phyloP scores from a whole-genome alignment of 2,113 vertebrate genomes.

The Erinaceus europaeus region DNA sequence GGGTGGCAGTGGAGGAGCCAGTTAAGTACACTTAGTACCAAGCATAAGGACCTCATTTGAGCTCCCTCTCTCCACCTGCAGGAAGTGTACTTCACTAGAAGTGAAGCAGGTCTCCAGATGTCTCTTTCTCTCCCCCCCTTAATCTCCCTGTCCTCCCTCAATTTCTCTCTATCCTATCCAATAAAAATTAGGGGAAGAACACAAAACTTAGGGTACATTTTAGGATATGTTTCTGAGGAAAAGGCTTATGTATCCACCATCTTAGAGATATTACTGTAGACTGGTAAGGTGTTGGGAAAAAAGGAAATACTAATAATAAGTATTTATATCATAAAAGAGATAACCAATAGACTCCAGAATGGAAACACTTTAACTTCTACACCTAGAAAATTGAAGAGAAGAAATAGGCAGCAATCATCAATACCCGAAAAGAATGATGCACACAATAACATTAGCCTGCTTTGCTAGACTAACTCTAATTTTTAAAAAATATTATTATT shows the following conservation, averaged over 20 bases:
- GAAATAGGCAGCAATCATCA: neutral
- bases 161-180: no score
- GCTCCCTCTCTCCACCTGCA: no score
- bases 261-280: neutral
- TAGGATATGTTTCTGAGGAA: neutral
- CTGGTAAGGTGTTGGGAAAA: neutral
- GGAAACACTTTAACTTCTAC: neutral
- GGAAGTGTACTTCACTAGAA: no score
- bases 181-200: no score
- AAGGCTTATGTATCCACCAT: neutral
- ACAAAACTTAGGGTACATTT: neutral
- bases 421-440: neutral
- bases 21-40: no score
- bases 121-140: no score
- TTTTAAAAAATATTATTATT: no score
- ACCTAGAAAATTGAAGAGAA: neutral
- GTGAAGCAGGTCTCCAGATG: no score
- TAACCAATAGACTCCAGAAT: neutral
- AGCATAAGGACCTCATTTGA: no score
- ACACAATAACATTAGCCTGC: neutral
- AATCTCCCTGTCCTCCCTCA: no score
- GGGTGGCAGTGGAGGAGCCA: no score
- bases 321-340: slow-evolving; percentile 16
- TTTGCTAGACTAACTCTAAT: neutral
- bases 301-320: neutral